phyloP scores from a whole-genome alignment of 2,113 vertebrate genomes.

The Paraplagusia blochii region DNA sequence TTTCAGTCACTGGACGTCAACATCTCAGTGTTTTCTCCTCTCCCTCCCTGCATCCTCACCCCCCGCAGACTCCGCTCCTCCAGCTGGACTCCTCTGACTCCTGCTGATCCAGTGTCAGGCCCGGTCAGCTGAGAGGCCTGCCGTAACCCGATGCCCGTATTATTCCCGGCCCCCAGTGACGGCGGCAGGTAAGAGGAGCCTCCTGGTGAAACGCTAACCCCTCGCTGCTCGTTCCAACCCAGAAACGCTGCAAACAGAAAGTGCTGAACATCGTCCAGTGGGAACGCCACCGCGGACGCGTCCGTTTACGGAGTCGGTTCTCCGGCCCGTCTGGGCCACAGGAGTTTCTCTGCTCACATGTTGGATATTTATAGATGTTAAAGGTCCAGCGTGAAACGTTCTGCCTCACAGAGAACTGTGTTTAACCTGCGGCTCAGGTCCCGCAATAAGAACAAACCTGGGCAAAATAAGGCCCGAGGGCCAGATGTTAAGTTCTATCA shows the following conservation, averaged over 20 bases:
- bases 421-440: too few species aligned
- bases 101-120: slow-evolving; percentile 51
- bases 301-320: too few species aligned
- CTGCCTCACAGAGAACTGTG: too few species aligned
- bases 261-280: slow-evolving; percentile 21
- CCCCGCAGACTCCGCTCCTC: slow-evolving; percentile 40
- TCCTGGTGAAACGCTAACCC: slow-evolving; percentile 64
- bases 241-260: slow-evolving; percentile 63
- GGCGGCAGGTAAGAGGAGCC: slow-evolving; percentile 70
- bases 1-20: background rate
- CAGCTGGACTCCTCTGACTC: slow-evolving; percentile 50
- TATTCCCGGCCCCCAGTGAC: slow-evolving; percentile 53
- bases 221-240: slow-evolving; percentile 19
- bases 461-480: too few species aligned
- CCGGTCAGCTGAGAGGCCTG: slow-evolving; percentile 66
- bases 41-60: slow-evolving; percentile 1
- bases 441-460: too few species aligned
- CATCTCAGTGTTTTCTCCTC: background rate
- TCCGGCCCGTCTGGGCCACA: too few species aligned
- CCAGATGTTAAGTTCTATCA: too few species aligned
- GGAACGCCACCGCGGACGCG: too few species aligned
- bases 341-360: too few species aligned
- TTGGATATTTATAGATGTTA: too few species aligned
- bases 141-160: slow-evolving; percentile 68
- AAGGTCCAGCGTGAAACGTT: too few species aligned